Evolutionary conservation across 2,113 vertebrate genomes (phyloP).

Genomic region (Pithys albifrons): DNA sequence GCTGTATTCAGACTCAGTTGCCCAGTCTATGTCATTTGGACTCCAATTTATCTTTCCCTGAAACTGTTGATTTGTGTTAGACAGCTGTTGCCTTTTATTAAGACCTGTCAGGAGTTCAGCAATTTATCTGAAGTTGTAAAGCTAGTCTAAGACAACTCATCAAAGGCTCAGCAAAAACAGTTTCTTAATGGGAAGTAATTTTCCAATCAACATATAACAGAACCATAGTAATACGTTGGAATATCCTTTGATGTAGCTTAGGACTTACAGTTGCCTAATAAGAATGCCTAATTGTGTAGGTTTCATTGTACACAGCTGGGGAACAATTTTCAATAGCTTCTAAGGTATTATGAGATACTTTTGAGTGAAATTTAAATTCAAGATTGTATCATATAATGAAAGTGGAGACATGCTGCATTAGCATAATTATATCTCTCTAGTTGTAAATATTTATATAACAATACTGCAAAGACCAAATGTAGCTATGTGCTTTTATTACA

Average conservation of each 20-base stretch:
- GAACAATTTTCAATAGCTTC: not conserved
- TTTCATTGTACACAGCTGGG: not conserved
- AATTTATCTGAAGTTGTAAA: not conserved
- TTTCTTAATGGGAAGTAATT: conserved; percentile 56
- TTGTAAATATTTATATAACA: conserved; percentile 38
- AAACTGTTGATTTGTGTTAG: not conserved
- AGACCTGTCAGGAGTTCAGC: not conserved
- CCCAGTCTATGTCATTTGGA: not conserved
- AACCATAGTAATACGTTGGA: not conserved
- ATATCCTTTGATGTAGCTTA: conserved; percentile 10
- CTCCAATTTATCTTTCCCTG: not conserved
- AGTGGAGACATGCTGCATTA: conserved; percentile 14
- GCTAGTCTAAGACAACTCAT: not conserved
- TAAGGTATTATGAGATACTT: not conserved
- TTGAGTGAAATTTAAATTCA: not conserved
- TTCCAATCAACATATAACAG: conserved; percentile 14
- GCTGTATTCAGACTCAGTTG: not conserved
- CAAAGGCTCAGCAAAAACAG: conserved; percentile 12
- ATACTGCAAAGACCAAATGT: not conserved
- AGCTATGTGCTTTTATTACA: not conserved
- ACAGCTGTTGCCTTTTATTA: conserved; percentile 25
- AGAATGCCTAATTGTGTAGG: not conserved
- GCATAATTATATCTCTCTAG: conserved; percentile 10
- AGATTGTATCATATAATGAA: not conserved
- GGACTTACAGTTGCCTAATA: not conserved